Percentiles rank a stretch among this genome's conserved stretches.
Conservation (phyloP, 1,140 invertebrate species). For the Rhysida immarginata region DNA sequence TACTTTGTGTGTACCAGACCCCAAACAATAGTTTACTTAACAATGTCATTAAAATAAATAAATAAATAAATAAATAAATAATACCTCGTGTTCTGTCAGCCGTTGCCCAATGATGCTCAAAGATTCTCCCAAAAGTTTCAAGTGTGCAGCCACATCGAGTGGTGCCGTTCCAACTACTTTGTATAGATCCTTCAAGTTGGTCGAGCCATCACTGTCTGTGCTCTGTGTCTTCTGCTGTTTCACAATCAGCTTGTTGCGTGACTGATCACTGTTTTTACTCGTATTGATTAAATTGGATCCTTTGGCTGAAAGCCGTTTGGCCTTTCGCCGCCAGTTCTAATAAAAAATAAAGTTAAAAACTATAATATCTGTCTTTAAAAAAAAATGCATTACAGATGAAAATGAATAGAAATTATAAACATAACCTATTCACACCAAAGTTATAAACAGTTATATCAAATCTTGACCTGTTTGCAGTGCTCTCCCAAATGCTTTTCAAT, state of each 20-base stretch:
- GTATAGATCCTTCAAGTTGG: slow-evolving; percentile 12
- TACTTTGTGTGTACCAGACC: too few species aligned
- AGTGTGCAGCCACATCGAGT: slow-evolving; percentile 79
- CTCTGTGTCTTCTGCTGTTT: slow-evolving; percentile 3
- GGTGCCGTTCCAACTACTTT: slow-evolving; percentile 61
- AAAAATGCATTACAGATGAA: too few species aligned
- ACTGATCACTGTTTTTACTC: slow-evolving; percentile 28
- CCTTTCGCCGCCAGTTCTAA: slow-evolving; percentile 57
- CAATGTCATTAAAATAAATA: too few species aligned
- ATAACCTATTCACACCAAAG: too few species aligned
- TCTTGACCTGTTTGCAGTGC: too few species aligned
- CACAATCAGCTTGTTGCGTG: slow-evolving; percentile 11
- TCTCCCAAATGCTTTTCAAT: too few species aligned
- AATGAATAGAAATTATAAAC: too few species aligned
- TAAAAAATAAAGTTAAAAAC: too few species aligned
- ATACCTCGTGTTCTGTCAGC: slow-evolving; percentile 76
- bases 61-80: too few species aligned
- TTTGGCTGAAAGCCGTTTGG: slow-evolving; percentile 47
- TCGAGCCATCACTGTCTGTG: slow-evolving; percentile 6
- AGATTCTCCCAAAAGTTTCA: slow-evolving; percentile 82
- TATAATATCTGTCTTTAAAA: too few species aligned
- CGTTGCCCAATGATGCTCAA: slow-evolving; percentile 81
- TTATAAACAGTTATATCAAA: too few species aligned
- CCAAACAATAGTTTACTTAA: too few species aligned
- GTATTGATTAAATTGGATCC: slow-evolving; percentile 31